Evolutionary conservation across 2,888 invertebrate genomes (phyloP), one percentile per base, ranked within the genome.

Genomic region (Atethmia centrago): DNA sequence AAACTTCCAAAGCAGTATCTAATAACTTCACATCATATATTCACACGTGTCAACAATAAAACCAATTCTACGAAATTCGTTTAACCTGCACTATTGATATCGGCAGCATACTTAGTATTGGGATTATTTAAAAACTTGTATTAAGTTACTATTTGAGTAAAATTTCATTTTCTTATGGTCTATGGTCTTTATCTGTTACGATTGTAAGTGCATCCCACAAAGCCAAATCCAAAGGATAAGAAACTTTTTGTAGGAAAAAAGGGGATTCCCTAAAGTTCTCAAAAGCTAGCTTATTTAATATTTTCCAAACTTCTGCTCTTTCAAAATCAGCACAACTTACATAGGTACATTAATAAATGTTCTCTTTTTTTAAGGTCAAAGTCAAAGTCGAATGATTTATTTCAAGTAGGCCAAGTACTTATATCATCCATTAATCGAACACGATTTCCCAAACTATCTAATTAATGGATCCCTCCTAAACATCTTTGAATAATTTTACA

Each of bases 401-500:
- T 16, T 21, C 9, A 49, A 31, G 31, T n/a, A 28, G 21, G 14
- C 45, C 21, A 62, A 4, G 28, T 45, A 45, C 9, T 31, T 49
- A 3, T n/a, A 40, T 42, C n/a, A 68, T 62, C 25, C 21, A 42
- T 53, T 77, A 77, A 71, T 77, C 47, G 25, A 64, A 58, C 36
- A 74, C 31, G 51, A 66, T 66, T 62, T 28, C 36, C 40, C 25
- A 58, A 74, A 67, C 56, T 59, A 63, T 51, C 58, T 14, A 67
- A 74, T 10, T 36, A 62, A 28, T 16, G 25, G 53, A 53, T 47
- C 51, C 12, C 19, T 36, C 67, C n/a, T 51, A 45, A 72, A 45
- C 69, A 68, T 70, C 40, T 25, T 63, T 51, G 49, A 61, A 77
- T 80, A 73, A 74, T 66, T 40, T 70, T 40, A 55, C 47, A 78